A percentile compares a stretch with the other conserved stretches of the same genome.
phyloP scores from a whole-genome alignment of 2,888 invertebrate species.

The Arctia plantaginis region DNA sequence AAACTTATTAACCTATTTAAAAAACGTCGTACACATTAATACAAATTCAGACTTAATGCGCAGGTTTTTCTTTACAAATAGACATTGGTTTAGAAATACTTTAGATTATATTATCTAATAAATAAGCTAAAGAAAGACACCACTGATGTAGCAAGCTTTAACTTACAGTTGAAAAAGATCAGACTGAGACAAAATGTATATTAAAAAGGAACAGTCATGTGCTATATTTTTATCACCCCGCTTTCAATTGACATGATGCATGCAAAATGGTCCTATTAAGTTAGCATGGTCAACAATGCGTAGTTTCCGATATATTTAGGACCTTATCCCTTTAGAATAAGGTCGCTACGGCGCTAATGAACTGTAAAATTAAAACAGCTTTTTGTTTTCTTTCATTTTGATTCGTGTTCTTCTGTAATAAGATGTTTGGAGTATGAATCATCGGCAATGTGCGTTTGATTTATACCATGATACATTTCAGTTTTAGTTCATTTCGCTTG shows the following conservation, averaged over 20 bases:
- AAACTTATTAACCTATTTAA: too few relatives aligned
- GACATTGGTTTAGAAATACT: background rate
- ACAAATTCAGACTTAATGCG: background rate
- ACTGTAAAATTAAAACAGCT: constrained; percentile 1
- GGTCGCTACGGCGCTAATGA: background rate
- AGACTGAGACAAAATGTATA: background rate
- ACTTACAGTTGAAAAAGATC: background rate
- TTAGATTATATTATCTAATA: background rate
- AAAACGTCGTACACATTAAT: background rate
- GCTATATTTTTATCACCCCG: constrained; percentile 44
- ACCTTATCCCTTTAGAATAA: constrained; percentile 11
- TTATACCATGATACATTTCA: constrained; percentile 68
- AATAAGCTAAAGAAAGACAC: background rate
- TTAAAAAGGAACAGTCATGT: constrained; percentile 23
- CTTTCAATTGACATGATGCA: constrained; percentile 56
- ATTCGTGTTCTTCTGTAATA: constrained; percentile 31
- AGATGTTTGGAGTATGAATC: constrained; percentile 58
- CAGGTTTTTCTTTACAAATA: background rate
- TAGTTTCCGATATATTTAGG: background rate
- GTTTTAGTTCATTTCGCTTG: constrained; percentile 70
- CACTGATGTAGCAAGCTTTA: background rate
- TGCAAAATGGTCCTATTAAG: constrained; percentile 51
- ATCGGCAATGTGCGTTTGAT: constrained; percentile 66
- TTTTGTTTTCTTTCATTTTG: constrained; percentile 24
- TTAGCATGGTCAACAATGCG: background rate